A percentile compares a stretch with the other conserved stretches of the same genome.
phyloP scores from a whole-genome alignment of 1,140 invertebrate genomes.

The Steinernema khuongi region DNA sequence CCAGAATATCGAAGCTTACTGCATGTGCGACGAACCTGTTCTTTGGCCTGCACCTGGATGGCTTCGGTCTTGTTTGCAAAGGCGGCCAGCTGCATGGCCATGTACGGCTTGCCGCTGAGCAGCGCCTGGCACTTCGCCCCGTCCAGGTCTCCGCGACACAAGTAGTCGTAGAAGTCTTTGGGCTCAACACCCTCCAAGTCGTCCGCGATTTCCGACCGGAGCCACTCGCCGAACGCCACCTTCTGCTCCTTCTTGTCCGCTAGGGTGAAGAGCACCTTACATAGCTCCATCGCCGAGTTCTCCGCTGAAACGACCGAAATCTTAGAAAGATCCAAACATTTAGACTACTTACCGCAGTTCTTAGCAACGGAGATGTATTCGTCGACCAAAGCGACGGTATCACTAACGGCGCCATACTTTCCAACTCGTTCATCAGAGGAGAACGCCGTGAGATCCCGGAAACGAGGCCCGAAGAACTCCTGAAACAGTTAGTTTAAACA shows the following conservation, averaged over 20 bases:
- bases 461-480: no score
- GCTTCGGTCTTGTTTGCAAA: conserved; percentile 8
- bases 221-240: background rate
- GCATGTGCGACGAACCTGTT: no score
- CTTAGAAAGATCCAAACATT: background rate
- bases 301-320: background rate
- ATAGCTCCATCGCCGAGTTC: background rate
- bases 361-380: background rate
- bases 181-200: background rate
- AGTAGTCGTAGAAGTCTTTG: background rate
- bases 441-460: no score
- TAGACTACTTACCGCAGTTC: background rate
- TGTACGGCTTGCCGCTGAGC: background rate
- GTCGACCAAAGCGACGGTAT: no score
- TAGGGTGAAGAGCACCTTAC: background rate
- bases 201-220: background rate
- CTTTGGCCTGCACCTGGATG: background rate
- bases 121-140: background rate
- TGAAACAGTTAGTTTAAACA: no score
- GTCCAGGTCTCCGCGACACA: background rate
- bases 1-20: no score
- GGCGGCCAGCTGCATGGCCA: background rate
- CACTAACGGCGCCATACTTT: no score
- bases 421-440: no score
- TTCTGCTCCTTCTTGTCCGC: background rate